These are phyloP conservation scores for Biston stratarius DNA, from an alignment of 2,888 invertebrate genomes.

Conservation along the genomic window DNA sequence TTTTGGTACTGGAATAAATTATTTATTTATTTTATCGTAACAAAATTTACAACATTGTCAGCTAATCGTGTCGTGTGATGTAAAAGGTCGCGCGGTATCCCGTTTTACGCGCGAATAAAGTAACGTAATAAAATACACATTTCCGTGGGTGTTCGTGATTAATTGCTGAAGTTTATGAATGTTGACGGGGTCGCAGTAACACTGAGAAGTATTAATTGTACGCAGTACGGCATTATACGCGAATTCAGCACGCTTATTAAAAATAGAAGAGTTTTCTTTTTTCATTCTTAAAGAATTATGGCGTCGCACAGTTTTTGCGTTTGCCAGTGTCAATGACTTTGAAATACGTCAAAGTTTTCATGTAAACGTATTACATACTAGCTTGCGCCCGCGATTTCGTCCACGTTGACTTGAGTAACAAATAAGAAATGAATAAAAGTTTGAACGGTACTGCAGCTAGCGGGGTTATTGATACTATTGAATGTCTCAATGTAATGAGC, in stretches of 20 bases:
- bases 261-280: background rate
- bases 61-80: slow-evolving; percentile 8
- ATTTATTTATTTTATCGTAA: background rate
- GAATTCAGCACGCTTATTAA: slow-evolving; percentile 15
- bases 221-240: slow-evolving; percentile 16
- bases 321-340: too few species aligned
- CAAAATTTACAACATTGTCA: background rate
- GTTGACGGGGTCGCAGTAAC: slow-evolving; percentile 40
- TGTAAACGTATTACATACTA: too few species aligned
- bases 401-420: too few species aligned
- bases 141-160: slow-evolving; percentile 42
- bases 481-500: too few species aligned
- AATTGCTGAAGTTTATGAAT: slow-evolving; percentile 48
- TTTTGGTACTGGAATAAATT: too few species aligned
- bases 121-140: slow-evolving; percentile 47
- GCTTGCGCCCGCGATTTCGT: too few species aligned
- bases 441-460: too few species aligned
- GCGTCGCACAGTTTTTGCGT: too few species aligned
- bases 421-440: too few species aligned
- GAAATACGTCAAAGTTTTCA: too few species aligned
- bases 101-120: slow-evolving; percentile 52
- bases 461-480: too few species aligned
- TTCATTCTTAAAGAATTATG: too few species aligned
- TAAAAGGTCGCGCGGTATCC: slow-evolving; percentile 17
- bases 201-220: slow-evolving; percentile 21